phyloP scores from a whole-genome alignment of 23 tunicate species.

The Halocynthia aurantium region DNA sequence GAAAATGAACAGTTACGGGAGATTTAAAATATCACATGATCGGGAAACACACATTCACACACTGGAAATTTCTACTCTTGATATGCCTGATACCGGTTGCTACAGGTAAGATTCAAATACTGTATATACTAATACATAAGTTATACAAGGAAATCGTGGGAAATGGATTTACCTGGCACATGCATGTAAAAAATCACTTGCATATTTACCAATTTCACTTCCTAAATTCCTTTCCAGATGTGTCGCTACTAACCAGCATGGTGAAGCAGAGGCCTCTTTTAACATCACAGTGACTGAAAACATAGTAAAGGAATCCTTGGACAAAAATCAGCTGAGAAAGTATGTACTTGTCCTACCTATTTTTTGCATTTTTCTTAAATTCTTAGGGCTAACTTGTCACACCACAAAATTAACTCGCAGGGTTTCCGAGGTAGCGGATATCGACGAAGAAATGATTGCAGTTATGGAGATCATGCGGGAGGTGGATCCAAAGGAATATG shows the following conservation, averaged over 20 bases:
- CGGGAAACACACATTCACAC: constrained; percentile 39
- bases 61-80: constrained; percentile 40
- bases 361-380: too few relatives aligned
- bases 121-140: too few relatives aligned
- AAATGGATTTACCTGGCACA: too few relatives aligned
- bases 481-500: constrained; percentile 95
- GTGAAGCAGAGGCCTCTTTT: constrained; percentile 67
- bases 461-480: constrained; percentile 61
- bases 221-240: constrained; percentile 31
- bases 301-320: constrained; percentile 45
- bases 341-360: constrained; percentile 11
- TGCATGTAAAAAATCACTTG: too few relatives aligned
- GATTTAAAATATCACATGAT: constrained; percentile 56
- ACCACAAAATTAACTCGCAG: too few relatives aligned
- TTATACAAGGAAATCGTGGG: too few relatives aligned
- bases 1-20: constrained; percentile 64
- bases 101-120: constrained; percentile 43
- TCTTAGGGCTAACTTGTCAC: too few relatives aligned
- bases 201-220: neutral
- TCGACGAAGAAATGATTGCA: constrained; percentile 25
- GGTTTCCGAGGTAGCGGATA: too few relatives aligned
- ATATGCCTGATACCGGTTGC: constrained; percentile 74
- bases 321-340: constrained; percentile 58
- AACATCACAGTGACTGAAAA: constrained; percentile 58
- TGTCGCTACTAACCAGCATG: constrained; percentile 70